A percentile compares a stretch with the other conserved stretches of the same genome.
These are phyloP conservation scores for Platygyra sinensis DNA, from an alignment of 64 coral and sea anemone species.

Conservation along the genomic window DNA sequence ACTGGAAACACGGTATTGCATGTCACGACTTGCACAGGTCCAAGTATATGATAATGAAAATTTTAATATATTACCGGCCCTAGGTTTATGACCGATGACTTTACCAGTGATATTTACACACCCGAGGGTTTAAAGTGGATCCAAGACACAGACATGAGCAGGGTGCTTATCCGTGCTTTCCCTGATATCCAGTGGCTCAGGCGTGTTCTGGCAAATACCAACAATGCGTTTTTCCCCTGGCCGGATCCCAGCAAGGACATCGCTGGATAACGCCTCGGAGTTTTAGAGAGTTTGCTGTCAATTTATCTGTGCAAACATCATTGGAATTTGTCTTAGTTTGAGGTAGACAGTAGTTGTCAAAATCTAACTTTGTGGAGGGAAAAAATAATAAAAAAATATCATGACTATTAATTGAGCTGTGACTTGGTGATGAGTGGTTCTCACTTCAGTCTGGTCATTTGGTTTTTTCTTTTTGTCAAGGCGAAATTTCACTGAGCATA, in stretches of 20 bases:
- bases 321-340: no score
- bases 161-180: slow-evolving; percentile 62
- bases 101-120: slow-evolving; percentile 45
- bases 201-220: slow-evolving; percentile 7
- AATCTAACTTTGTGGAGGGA: no score
- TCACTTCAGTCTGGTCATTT: no score
- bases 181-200: slow-evolving; percentile 34
- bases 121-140: slow-evolving; percentile 81
- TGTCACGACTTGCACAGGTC: no score
- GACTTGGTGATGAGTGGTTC: no score
- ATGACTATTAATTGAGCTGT: no score
- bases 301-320: background rate
- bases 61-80: no score
- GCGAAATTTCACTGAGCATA: no score
- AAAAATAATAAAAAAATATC: no score
- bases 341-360: no score
- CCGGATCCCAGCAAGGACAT: background rate
- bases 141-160: slow-evolving; percentile 54
- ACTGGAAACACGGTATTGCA: no score
- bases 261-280: background rate
- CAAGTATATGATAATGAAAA: background rate
- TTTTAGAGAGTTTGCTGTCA: background rate
- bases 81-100: slow-evolving; percentile 86
- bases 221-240: slow-evolving; percentile 89
- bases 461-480: no score